Evolutionary conservation across 2,113 vertebrate genomes (phyloP).

Genomic region (Centrocercus urophasianus): DNA sequence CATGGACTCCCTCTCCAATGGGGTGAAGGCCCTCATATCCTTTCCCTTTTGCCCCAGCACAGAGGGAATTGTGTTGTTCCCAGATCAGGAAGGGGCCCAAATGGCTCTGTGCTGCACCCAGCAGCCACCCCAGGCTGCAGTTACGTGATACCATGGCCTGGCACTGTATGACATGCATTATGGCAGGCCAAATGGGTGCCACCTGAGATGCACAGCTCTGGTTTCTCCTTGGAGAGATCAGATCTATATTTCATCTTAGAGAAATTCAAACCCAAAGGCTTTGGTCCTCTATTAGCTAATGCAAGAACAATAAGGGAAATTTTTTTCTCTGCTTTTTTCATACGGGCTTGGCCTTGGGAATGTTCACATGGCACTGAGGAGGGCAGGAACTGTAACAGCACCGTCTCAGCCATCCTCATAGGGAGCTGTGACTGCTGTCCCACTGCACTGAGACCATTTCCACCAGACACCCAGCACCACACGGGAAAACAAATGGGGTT

Average conservation of each 20-base stretch:
- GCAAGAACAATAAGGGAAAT: background rate
- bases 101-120: background rate
- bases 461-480: background rate
- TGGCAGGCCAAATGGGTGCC: background rate
- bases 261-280: background rate
- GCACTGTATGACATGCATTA: background rate
- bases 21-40: too few relatives aligned
- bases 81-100: rapidly evolving
- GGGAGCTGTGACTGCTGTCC: background rate
- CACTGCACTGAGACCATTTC: background rate
- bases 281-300: background rate
- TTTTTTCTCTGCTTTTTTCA: background rate
- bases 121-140: rapidly evolving
- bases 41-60: background rate
- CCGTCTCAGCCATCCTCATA: rapidly evolving
- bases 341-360: background rate
- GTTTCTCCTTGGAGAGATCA: background rate
- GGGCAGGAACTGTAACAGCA: background rate
- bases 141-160: rapidly evolving
- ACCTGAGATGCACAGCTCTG: background rate
- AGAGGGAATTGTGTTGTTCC: rapidly evolving
- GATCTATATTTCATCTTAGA: background rate
- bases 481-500: background rate
- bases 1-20: too few relatives aligned
- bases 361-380: background rate